phyloP scores from a whole-genome alignment of 2,797 vertebrate species.

The Rhabdomys pumilio region DNA sequence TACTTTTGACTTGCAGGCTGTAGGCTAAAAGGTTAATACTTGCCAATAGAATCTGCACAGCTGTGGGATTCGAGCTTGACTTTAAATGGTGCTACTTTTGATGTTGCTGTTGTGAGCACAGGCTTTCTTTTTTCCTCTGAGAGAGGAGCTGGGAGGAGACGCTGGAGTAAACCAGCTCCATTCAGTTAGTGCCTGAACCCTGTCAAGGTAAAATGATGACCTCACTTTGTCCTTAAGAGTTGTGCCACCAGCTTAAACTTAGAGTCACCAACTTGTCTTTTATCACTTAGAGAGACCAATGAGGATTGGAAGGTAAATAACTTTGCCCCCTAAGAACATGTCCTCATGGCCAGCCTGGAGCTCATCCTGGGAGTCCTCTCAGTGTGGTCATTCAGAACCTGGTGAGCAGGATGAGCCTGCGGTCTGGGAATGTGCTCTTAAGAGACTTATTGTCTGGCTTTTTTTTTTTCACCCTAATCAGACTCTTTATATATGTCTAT shows the following conservation, averaged over 20 bases:
- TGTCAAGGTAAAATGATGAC: background rate
- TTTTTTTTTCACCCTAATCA: background rate
- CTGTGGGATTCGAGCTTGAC: background rate
- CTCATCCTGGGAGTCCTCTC: background rate
- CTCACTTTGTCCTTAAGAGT: background rate
- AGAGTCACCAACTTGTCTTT: background rate
- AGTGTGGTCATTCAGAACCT: background rate
- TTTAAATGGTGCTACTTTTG: background rate
- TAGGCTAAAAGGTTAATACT: slow-evolving; percentile 68
- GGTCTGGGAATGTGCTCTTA: background rate
- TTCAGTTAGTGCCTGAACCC: background rate
- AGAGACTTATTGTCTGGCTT: background rate
- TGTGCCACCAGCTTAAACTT: background rate
- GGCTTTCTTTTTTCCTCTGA: slow-evolving; percentile 1
- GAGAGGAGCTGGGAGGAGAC: background rate
- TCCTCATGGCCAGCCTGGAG: background rate
- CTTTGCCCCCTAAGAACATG: background rate
- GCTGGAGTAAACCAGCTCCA: background rate
- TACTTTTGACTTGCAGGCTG: slow-evolving; percentile 74
- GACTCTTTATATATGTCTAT: background rate
- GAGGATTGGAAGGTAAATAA: background rate
- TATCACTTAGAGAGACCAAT: background rate
- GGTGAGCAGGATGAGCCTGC: slow-evolving; percentile 7
- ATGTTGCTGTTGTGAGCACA: slow-evolving; percentile 1
- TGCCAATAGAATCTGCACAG: slow-evolving; percentile 40